Evolutionary conservation across 2,113 vertebrate genomes (phyloP).

Genomic region (Oncorhynchus masou): DNA sequence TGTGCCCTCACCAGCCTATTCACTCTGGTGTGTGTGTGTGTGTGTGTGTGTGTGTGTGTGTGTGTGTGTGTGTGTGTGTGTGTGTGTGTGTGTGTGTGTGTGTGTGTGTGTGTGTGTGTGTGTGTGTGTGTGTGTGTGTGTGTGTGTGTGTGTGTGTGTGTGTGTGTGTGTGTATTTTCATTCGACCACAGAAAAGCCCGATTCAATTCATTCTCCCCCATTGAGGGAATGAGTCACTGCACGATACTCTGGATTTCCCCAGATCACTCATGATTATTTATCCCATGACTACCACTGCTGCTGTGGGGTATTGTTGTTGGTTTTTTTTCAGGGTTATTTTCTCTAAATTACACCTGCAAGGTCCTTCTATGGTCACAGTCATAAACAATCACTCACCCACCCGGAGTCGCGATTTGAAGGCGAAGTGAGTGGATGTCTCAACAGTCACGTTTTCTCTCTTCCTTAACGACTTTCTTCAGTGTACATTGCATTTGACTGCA

Average conservation of each 20-base stretch:
- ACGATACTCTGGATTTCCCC: constrained; percentile 37
- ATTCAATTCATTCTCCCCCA: constrained; percentile 29
- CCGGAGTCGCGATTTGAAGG: constrained; percentile 1
- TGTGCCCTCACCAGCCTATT: too few species aligned
- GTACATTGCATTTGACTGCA: constrained; percentile 31
- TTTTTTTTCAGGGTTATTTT: constrained; percentile 50
- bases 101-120: too few species aligned
- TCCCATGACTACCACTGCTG: constrained; percentile 31
- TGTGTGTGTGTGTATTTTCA: too few species aligned
- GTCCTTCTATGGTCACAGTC: constrained; percentile 43
- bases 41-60: too few species aligned
- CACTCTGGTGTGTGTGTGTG: too few species aligned
- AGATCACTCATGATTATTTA: constrained; percentile 49
- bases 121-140: too few species aligned
- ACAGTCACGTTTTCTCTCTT: constrained; percentile 4
- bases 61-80: too few species aligned
- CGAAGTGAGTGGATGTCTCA: constrained; percentile 7
- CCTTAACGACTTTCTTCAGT: constrained; percentile 6
- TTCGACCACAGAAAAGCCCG: constrained; percentile 18
- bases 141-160: too few species aligned
- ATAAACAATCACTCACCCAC: too few species aligned
- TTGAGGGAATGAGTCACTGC: constrained; percentile 30
- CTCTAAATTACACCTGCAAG: constrained; percentile 43
- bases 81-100: too few species aligned
- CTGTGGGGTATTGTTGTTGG: constrained; percentile 26